Evolutionary conservation across 2,797 vertebrate species (phyloP), one percentile per base, ranked within the genome.

Genomic region (Etheostoma nigrum): DNA sequence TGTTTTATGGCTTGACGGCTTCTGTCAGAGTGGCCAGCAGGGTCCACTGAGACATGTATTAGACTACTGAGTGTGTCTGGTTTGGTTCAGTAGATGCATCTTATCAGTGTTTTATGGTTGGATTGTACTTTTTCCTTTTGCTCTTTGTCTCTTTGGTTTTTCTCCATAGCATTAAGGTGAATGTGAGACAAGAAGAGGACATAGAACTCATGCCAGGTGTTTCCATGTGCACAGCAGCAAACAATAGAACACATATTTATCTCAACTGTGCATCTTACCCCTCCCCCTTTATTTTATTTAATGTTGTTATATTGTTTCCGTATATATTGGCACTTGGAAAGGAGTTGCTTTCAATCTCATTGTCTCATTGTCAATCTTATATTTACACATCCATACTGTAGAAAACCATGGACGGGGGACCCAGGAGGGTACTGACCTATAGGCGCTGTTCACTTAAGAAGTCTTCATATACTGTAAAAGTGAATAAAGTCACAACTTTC

Each of bases 101-200:
- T 54, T 30, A 48, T 73, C 54, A 15, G 19, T 48, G 53, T 65
- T 59, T 54, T 44, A 48, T 54, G 27, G 53, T 65, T 68, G 45
- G 8, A 40, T 36, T n/a, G 45, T 7, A 8, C 16, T 11, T 51
- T 72, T 33, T 4, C 27, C 10, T 30, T 4, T 52, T 25, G 15
- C 27, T 49, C n/a, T 40, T 12, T 9, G 7, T 47, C n/a, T 25
- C 23, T 33, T 19, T 30, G 18, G 2, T 67, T 67, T 67, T 49
- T 30, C 30, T 42, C 25, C 18, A 1, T 27, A 16, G 27, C 16
- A 30, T 33, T 21, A 6, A 21, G 1, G 8, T 27, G 21, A 51
- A 55, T 14, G 16, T 55, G 23, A 48, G 33, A 18, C 15, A 57
- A 33, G 40, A 47, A 15, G 27, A 48, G 2, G 42, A 40, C 3